These are phyloP conservation scores for Apamea epomidion DNA, from an alignment of 2,888 invertebrate species.

Conservation along the genomic window DNA sequence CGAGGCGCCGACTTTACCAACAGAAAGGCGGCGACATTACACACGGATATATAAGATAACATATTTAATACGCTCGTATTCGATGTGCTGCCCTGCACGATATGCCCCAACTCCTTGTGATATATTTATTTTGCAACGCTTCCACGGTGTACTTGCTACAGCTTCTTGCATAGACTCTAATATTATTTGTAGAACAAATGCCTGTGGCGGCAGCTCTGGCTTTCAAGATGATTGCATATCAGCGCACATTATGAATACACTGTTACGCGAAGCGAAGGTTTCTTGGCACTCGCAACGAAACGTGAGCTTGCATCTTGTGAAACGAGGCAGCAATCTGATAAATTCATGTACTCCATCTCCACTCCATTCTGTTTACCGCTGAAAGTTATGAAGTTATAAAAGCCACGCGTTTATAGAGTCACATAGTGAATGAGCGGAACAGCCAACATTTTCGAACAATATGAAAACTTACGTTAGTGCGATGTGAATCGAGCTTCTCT, in stretches of 20 bases:
- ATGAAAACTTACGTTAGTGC: not conserved
- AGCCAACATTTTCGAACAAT: not conserved
- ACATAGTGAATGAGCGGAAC: not conserved
- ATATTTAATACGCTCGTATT: constrained; percentile 3
- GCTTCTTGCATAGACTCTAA: not conserved
- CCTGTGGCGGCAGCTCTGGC: not conserved
- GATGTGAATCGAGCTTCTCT: constrained; percentile 1
- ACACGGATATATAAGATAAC: not conserved
- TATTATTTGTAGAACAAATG: constrained; percentile 1
- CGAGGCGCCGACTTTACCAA: not conserved
- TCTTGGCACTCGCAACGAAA: not conserved
- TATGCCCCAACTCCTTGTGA: not conserved
- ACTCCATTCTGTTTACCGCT: not conserved
- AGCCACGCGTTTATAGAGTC: not conserved
- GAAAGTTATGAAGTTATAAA: not conserved
- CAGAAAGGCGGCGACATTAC: not conserved
- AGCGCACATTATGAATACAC: constrained; percentile 15
- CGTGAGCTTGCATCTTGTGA: not conserved
- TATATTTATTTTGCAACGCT: not conserved
- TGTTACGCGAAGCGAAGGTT: constrained; percentile 20
- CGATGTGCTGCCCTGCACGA: not conserved
- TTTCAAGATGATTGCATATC: not conserved
- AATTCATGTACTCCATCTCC: not conserved
- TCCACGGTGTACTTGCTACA: constrained; percentile 12
- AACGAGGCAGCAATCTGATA: not conserved